Percentiles rank a stretch among this genome's conserved stretches.
phyloP scores from a whole-genome alignment of 2,113 vertebrate species.

The Lycocorax pyrrhopterus region DNA sequence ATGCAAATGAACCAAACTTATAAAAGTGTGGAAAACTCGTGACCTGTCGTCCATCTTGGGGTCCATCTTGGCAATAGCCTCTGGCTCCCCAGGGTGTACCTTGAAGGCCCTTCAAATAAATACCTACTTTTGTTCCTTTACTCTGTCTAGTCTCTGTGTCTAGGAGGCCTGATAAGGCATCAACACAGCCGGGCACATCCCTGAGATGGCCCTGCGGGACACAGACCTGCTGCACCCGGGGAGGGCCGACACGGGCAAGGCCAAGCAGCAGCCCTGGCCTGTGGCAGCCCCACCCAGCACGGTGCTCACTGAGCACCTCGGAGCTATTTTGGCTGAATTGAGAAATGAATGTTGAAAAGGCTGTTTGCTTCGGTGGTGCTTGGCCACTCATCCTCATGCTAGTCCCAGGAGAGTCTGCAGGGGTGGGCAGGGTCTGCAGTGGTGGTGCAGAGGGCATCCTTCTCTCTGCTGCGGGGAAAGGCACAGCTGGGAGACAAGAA shows the following conservation, averaged over 20 bases:
- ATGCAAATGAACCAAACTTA: too few relatives aligned
- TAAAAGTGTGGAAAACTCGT: too few relatives aligned
- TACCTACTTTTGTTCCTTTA: too few relatives aligned
- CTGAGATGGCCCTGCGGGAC: neutral
- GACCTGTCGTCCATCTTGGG: too few relatives aligned
- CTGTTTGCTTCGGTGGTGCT: neutral
- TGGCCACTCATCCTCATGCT: neutral
- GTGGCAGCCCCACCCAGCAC: neutral
- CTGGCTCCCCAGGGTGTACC: too few relatives aligned
- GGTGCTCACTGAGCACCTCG: fast-evolving
- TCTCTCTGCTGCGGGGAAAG: neutral
- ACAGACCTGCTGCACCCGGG: neutral
- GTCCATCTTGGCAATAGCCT: too few relatives aligned
- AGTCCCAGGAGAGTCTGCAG: neutral
- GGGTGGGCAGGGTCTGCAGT: neutral
- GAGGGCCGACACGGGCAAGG: neutral
- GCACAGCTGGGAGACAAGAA: neutral
- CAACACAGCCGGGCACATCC: neutral
- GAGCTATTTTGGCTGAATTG: neutral
- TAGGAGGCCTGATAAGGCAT: too few relatives aligned
- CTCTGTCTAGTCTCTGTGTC: too few relatives aligned
- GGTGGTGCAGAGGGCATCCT: neutral
- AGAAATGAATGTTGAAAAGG: neutral
- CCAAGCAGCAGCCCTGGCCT: neutral
- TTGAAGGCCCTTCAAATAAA: too few relatives aligned